These are phyloP conservation scores for Ophion obscuratus DNA, from an alignment of 2,888 invertebrate species.

Conservation along the genomic window DNA sequence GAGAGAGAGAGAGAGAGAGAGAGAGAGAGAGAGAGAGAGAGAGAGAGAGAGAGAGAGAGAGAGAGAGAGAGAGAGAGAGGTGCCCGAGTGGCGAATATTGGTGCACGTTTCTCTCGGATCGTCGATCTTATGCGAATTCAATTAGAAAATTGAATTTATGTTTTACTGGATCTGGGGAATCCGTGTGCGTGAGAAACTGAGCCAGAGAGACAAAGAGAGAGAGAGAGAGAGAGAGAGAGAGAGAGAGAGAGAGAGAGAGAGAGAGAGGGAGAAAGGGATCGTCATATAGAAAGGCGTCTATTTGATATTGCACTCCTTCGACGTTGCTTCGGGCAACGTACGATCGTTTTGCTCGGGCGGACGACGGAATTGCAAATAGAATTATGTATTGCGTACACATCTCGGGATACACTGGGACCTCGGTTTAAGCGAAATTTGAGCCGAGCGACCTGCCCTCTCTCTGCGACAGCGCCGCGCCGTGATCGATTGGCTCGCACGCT, in stretches of 20 bases:
- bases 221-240: not conserved
- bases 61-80: no score
- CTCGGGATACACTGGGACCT: constrained; percentile 13
- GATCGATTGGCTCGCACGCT: not conserved
- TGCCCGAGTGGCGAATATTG: not conserved
- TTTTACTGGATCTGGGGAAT: not conserved
- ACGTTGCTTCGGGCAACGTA: constrained; percentile 40
- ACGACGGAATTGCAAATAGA: constrained; percentile 55
- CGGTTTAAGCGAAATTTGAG: not conserved
- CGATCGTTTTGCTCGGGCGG: constrained; percentile 38
- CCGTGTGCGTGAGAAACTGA: not conserved
- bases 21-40: no score
- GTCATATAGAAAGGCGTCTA: not conserved
- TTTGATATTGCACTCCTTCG: constrained; percentile 4
- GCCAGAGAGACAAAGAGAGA: not conserved
- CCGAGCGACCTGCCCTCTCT: not conserved
- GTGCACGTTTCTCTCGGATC: not conserved
- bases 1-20: no score
- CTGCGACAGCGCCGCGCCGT: not conserved
- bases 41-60: no score
- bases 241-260: not conserved
- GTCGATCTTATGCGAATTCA: not conserved
- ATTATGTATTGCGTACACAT: constrained; percentile 47
- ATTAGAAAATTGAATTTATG: not conserved
- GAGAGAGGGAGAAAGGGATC: not conserved